Evolutionary conservation across 2,888 invertebrate species (phyloP).

Genomic region (Plutella xylostella): DNA sequence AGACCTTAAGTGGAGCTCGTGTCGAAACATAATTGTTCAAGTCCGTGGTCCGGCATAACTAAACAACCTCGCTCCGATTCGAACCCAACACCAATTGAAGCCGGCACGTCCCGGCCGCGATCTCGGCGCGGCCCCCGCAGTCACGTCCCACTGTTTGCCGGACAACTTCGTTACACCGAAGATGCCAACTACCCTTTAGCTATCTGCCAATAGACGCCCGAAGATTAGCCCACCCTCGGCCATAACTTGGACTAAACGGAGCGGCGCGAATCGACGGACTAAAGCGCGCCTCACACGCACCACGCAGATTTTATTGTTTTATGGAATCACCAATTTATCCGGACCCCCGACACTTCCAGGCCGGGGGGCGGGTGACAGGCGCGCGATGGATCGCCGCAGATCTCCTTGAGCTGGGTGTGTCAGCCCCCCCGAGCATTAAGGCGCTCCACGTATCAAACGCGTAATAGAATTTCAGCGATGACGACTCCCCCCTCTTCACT

Average conservation of each 20-base stretch:
- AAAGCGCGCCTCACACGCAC: slow-evolving; percentile 26
- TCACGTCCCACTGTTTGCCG: slow-evolving; percentile 6
- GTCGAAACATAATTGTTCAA: slow-evolving; percentile 1
- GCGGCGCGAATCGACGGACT: slow-evolving; percentile 57
- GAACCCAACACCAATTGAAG: slow-evolving; percentile 18
- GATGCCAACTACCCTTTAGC: slow-evolving; percentile 27
- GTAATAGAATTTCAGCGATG: slow-evolving; percentile 65
- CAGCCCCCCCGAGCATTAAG: slow-evolving; percentile 37
- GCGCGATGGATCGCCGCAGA: not conserved
- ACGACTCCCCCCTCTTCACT: slow-evolving; percentile 31
- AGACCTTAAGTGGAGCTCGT: not conserved
- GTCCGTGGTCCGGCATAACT: slow-evolving; percentile 34
- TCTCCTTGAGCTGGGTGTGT: not conserved
- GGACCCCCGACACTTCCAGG: slow-evolving; percentile 15
- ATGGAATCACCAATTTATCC: slow-evolving; percentile 29
- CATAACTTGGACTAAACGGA: slow-evolving; percentile 65
- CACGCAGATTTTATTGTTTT: slow-evolving; percentile 54
- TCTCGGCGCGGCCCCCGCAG: too few relatives aligned
- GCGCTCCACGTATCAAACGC: slow-evolving; percentile 59
- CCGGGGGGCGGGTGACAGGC: not conserved
- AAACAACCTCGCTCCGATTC: slow-evolving; percentile 31
- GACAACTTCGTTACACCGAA: not conserved
- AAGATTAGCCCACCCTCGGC: too few relatives aligned
- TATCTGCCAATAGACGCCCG: slow-evolving; percentile 6
- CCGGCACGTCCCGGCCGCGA: not conserved